Evolutionary conservation across 2,797 vertebrate genomes (phyloP).

Genomic region (Pelodytes ibericus): DNA sequence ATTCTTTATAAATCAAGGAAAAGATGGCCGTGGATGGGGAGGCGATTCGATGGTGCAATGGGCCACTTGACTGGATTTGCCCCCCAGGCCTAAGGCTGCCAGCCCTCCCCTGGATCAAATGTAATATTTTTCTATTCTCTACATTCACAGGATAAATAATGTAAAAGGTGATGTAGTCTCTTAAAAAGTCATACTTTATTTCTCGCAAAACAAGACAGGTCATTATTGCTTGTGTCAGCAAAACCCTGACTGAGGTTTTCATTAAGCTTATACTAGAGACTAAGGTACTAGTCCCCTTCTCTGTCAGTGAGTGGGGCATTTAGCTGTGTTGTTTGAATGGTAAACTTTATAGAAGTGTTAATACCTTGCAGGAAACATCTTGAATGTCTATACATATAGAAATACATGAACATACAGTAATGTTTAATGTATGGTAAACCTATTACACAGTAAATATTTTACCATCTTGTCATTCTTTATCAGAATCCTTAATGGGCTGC

Average conservation of each 20-base stretch:
- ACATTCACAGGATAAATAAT: too few relatives aligned
- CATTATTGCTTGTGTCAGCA: conserved; percentile 13
- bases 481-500: conserved; percentile 3
- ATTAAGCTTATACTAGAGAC: conserved; percentile 29
- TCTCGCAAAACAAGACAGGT: conserved; percentile 3
- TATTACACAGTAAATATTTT: conserved; percentile 47
- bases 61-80: too few relatives aligned
- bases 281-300: conserved; percentile 13
- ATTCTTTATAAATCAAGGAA: too few relatives aligned
- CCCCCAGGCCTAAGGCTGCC: too few relatives aligned
- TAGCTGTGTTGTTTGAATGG: conserved; percentile 25
- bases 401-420: too few relatives aligned
- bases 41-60: too few relatives aligned
- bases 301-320: conserved; percentile 25
- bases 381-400: conserved; percentile 36
- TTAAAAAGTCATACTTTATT: too few relatives aligned
- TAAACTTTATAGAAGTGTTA: conserved; percentile 50
- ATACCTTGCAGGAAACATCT: conserved; percentile 47
- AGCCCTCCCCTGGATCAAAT: too few relatives aligned
- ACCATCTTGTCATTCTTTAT: neutral
- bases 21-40: too few relatives aligned
- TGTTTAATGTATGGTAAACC: too few relatives aligned
- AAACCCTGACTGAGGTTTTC: conserved; percentile 6
- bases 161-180: too few relatives aligned
- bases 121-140: too few relatives aligned